A percentile compares a stretch with the other conserved stretches of the same genome.
phyloP scores from a whole-genome alignment of 2,113 vertebrate genomes.

The Pterocles orientalis region DNA sequence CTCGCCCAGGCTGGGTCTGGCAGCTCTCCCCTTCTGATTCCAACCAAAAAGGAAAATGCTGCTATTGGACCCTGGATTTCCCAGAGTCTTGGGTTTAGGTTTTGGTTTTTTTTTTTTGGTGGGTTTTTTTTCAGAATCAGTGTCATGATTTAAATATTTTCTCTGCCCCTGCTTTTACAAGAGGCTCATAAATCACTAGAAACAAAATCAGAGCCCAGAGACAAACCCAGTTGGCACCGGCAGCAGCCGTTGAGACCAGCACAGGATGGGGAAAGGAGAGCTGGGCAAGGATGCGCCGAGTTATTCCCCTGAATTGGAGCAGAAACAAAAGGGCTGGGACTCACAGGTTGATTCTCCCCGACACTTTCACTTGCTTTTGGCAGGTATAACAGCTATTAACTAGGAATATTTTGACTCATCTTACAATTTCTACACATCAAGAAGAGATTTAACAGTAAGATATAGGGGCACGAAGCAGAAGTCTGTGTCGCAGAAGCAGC shows the following conservation, averaged over 20 bases:
- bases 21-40: neutral
- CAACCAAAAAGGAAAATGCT: neutral
- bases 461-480: no score
- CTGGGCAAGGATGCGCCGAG: fast-evolving
- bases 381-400: neutral
- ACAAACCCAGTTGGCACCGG: fast-evolving
- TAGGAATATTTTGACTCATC: neutral
- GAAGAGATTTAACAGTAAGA: neutral
- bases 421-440: neutral
- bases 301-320: neutral
- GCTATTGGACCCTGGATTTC: neutral
- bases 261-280: neutral
- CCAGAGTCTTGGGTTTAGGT: no score
- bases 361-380: neutral
- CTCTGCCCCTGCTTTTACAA: neutral
- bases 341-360: neutral
- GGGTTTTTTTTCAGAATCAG: neutral
- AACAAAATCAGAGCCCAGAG: neutral
- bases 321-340: neutral
- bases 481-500: neutral
- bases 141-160: neutral
- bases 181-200: neutral
- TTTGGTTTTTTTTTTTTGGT: no score
- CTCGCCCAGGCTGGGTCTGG: neutral
- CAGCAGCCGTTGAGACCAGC: fast-evolving